A percentile compares a stretch with the other conserved stretches of the same genome.
phyloP scores from a whole-genome alignment of 2,113 vertebrate genomes.

The Lucifuga dentata region DNA sequence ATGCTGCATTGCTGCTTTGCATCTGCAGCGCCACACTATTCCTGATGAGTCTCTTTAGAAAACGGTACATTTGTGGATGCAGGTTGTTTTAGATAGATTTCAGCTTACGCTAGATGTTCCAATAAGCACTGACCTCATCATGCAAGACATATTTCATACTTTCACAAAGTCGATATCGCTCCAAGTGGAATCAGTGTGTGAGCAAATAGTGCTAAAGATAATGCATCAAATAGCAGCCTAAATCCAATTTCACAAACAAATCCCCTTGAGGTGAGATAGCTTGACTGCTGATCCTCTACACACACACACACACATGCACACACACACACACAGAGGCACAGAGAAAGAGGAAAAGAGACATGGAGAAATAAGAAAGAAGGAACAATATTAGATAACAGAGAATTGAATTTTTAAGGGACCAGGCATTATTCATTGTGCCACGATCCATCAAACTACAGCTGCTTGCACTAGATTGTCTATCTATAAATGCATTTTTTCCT shows the following conservation, averaged over 20 bases:
- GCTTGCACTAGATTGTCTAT: conserved; percentile 50
- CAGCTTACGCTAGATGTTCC: conserved; percentile 10
- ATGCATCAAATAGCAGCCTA: conserved; percentile 56
- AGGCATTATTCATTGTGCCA: conserved; percentile 45
- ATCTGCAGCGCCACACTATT: conserved; percentile 10
- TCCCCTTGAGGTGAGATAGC: conserved; percentile 48
- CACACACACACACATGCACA: neutral
- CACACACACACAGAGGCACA: neutral
- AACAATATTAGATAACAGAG: conserved; percentile 40
- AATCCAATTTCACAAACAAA: conserved; percentile 69
- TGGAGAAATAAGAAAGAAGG: conserved; percentile 1
- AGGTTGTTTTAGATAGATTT: conserved; percentile 28
- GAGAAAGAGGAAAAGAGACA: conserved; percentile 28
- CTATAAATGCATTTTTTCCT: conserved; percentile 50
- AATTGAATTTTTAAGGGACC: conserved; percentile 47
- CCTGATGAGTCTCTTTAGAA: conserved; percentile 45
- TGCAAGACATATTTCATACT: conserved; percentile 50
- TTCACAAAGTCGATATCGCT: conserved; percentile 50
- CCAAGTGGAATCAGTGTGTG: conserved; percentile 48
- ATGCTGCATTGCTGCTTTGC: conserved; percentile 14
- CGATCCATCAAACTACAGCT: conserved; percentile 29
- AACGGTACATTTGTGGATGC: conserved; percentile 1
- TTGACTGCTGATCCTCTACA: conserved; percentile 34
- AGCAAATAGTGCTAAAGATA: conserved; percentile 61
- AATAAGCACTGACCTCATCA: conserved; percentile 37